phyloP scores from a whole-genome alignment of 2,888 invertebrate species.

The Gastrophysa polygoni region DNA sequence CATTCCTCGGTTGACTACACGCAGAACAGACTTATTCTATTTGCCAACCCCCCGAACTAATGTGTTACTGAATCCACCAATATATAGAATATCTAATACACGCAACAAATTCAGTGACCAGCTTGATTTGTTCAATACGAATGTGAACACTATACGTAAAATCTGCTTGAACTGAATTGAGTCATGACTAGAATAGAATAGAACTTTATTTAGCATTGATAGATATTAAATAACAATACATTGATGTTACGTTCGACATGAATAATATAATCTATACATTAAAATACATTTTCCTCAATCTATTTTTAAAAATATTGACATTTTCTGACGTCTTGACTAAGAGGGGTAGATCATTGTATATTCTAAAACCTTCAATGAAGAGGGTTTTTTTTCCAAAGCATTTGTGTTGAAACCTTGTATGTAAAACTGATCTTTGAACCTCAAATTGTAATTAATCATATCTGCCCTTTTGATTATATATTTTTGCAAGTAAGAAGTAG shows the following conservation, averaged over 20 bases:
- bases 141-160: too few species aligned
- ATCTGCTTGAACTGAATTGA: too few species aligned
- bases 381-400: conserved; percentile 7
- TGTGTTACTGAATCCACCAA: too few species aligned
- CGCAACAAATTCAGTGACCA: too few species aligned
- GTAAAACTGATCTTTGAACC: neutral
- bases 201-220: neutral
- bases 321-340: conserved; percentile 1
- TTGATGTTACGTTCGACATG: too few species aligned
- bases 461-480: conserved; percentile 11
- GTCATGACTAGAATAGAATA: neutral
- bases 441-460: conserved; percentile 2
- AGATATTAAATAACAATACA: neutral
- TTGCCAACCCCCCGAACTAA: too few species aligned
- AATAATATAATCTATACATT: too few species aligned
- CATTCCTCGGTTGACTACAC: too few species aligned
- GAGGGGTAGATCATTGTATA: conserved; percentile 1
- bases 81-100: too few species aligned
- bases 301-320: neutral
- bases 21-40: too few species aligned
- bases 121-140: too few species aligned
- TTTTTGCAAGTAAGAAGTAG: conserved; percentile 8
- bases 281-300: neutral
- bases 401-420: conserved; percentile 2
- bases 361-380: conserved; percentile 7